phyloP scores from a whole-genome alignment of 2,888 invertebrate genomes.

The Teinopalpus imperialis region DNA sequence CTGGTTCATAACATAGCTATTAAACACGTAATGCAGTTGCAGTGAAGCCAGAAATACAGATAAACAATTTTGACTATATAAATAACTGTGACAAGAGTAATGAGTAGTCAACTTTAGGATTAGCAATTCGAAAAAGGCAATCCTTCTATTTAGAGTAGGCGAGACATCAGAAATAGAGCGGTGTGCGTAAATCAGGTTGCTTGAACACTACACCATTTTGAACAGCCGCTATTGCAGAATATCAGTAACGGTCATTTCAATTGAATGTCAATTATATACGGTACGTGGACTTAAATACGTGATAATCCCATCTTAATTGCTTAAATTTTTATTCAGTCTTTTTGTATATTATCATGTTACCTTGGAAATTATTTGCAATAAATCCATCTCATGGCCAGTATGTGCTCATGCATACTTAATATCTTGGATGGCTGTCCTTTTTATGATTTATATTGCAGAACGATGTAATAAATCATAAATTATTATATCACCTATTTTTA shows the following conservation, averaged over 20 bases:
- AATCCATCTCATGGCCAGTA: slow-evolving; percentile 19
- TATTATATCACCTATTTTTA: slow-evolving; percentile 7
- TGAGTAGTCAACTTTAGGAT: slow-evolving; percentile 56
- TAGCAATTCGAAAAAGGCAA: slow-evolving; percentile 70
- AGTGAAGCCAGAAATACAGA: not conserved
- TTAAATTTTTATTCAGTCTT: slow-evolving; percentile 10
- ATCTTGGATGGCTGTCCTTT: slow-evolving; percentile 12
- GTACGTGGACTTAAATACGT: slow-evolving; percentile 16
- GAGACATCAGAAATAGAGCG: slow-evolving; percentile 50
- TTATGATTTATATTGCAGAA: slow-evolving; percentile 12
- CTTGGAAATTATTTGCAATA: slow-evolving; percentile 19
- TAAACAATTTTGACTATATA: slow-evolving; percentile 13
- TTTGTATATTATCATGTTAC: slow-evolving; percentile 10
- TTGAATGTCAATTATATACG: slow-evolving; percentile 26
- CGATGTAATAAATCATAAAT: not conserved
- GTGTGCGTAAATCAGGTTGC: slow-evolving; percentile 71
- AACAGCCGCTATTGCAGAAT: slow-evolving; percentile 50
- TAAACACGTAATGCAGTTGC: not conserved
- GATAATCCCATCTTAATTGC: slow-evolving; percentile 22
- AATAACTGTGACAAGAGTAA: slow-evolving; percentile 34
- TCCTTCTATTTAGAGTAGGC: slow-evolving; percentile 50
- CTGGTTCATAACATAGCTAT: not conserved
- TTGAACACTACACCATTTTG: slow-evolving; percentile 66
- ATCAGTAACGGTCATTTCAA: slow-evolving; percentile 32
- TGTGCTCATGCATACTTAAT: slow-evolving; percentile 1